These are phyloP conservation scores for Proctacanthus coquilletti DNA, from an alignment of 1,140 invertebrate genomes.

Conservation along the genomic window DNA sequence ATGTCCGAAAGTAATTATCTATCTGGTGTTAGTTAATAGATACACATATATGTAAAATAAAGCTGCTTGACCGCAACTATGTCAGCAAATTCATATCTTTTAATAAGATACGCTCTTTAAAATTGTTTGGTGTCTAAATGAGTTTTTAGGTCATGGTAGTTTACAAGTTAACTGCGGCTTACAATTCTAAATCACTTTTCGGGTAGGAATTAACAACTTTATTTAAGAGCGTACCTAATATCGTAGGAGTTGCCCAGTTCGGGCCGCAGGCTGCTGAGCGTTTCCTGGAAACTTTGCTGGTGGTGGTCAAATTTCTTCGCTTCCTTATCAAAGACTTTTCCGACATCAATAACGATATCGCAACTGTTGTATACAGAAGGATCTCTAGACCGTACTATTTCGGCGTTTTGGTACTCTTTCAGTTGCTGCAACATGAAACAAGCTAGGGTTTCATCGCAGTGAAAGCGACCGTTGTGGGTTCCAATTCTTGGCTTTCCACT, in stretches of 20 bases:
- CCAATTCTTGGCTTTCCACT: conserved; percentile 40
- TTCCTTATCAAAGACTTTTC: conserved; percentile 66
- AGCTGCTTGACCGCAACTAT: too few species aligned
- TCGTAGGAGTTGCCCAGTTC: conserved; percentile 35
- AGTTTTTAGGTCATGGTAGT: too few species aligned
- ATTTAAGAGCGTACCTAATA: conserved; percentile 35
- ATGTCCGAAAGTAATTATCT: too few species aligned
- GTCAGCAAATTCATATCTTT: too few species aligned
- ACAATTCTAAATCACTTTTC: too few species aligned
- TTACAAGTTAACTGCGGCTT: too few species aligned
- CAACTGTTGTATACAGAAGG: conserved; percentile 53
- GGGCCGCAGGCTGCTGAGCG: conserved; percentile 37
- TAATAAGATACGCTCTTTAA: too few species aligned
- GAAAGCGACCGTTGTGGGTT: conserved; percentile 71
- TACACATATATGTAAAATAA: too few species aligned
- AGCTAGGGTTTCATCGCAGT: conserved; percentile 90
- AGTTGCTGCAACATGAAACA: conserved; percentile 79
- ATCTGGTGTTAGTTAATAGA: too few species aligned
- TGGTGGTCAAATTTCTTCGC: conserved; percentile 87
- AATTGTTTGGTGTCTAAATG: too few species aligned
- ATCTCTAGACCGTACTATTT: conserved; percentile 59
- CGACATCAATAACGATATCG: conserved; percentile 94
- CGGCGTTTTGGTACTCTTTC: conserved; percentile 63
- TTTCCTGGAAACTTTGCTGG: conserved; percentile 55
- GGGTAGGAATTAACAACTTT: too few species aligned